A percentile compares a stretch with the other conserved stretches of the same genome.
These are phyloP conservation scores for Ephydatia muelleri DNA, from an alignment of 37 sponge, comb jelly and placozoan genomes.

Conservation along the genomic window DNA sequence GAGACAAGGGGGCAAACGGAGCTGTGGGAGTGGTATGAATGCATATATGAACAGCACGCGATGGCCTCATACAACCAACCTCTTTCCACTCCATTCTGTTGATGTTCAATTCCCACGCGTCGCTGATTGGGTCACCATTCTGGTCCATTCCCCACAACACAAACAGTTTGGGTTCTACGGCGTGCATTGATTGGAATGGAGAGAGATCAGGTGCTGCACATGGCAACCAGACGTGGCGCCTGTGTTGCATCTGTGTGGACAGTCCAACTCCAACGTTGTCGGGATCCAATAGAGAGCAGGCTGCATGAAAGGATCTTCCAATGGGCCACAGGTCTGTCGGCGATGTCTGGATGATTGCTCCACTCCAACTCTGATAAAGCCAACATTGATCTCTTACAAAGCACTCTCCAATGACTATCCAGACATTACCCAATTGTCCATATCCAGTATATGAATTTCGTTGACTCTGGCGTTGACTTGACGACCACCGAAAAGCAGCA, in stretches of 20 bases:
- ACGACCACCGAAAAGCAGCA: conserved; percentile 73
- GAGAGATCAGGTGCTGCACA: conserved; percentile 48
- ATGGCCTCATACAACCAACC: conserved; percentile 7
- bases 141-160: conserved; percentile 73
- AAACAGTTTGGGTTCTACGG: conserved; percentile 31
- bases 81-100: conserved; percentile 52
- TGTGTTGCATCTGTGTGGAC: background rate
- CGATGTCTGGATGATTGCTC: background rate
- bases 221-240: conserved; percentile 44
- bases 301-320: conserved; percentile 54
- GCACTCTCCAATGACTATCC: background rate
- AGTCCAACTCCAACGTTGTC: background rate
- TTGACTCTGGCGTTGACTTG: conserved; percentile 53
- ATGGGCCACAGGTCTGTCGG: conserved; percentile 51
- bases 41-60: background rate
- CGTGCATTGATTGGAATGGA: background rate
- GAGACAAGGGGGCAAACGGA: conserved; percentile 6
- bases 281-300: conserved; percentile 43
- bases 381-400: background rate
- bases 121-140: conserved; percentile 35
- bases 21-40: background rate
- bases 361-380: conserved; percentile 52
- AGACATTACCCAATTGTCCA: conserved; percentile 48
- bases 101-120: conserved; percentile 58
- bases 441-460: conserved; percentile 60